phyloP scores from a whole-genome alignment of 2,113 vertebrate species.

The Ardeotis arabs region DNA sequence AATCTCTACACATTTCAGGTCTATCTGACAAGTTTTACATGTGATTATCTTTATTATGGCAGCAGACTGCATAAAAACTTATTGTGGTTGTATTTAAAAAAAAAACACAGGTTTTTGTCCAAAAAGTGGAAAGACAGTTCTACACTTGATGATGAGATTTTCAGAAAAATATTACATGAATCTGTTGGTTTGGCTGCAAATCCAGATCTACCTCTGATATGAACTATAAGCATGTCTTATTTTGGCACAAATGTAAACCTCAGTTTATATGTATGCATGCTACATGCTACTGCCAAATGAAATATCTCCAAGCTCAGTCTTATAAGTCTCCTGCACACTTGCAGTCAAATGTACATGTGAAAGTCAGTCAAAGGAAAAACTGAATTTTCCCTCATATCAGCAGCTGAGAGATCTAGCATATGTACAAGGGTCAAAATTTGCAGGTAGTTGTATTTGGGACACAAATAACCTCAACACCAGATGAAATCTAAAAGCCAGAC shows the following conservation, averaged over 20 bases:
- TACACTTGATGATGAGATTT: neutral
- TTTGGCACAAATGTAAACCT: conserved; percentile 1
- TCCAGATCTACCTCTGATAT: neutral
- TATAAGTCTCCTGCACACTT: neutral
- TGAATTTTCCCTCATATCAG: neutral
- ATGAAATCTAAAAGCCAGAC: neutral
- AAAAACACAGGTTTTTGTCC: neutral
- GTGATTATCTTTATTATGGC: neutral
- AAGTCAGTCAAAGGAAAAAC: neutral
- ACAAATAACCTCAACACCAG: neutral
- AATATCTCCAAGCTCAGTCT: neutral
- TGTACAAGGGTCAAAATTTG: neutral
- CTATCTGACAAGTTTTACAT: neutral
- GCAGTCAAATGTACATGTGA: neutral
- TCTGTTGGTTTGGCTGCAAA: neutral
- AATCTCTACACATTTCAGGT: neutral
- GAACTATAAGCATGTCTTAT: neutral
- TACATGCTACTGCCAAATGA: neutral
- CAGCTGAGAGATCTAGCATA: neutral
- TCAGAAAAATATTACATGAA: neutral
- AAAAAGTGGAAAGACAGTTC: neutral
- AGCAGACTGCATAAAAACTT: neutral
- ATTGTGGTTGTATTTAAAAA: neutral
- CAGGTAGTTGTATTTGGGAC: neutral
- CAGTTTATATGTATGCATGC: neutral